A percentile compares a stretch with the other conserved stretches of the same genome.
phyloP scores from a whole-genome alignment of 2,797 vertebrate genomes.

The Chaetodon trifasciatus region DNA sequence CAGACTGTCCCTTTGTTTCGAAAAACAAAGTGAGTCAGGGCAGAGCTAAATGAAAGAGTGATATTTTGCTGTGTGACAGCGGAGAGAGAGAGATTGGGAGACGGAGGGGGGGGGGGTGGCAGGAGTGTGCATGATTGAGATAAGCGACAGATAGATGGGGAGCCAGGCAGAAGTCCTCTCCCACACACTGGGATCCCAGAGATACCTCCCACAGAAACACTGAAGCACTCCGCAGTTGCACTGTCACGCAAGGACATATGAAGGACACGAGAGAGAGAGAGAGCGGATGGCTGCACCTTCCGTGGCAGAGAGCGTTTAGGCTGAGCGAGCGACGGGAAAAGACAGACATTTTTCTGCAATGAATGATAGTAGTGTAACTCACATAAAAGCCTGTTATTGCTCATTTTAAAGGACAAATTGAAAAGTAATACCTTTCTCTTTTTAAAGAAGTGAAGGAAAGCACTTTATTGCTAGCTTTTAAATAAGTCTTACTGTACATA shows the following conservation, averaged over 20 bases:
- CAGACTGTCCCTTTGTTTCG: constrained; percentile 75
- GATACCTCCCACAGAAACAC: constrained; percentile 71
- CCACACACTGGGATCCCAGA: constrained; percentile 72
- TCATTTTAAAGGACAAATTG: constrained; percentile 47
- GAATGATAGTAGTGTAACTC: constrained; percentile 27
- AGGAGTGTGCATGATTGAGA: constrained; percentile 79
- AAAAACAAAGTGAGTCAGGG: constrained; percentile 70
- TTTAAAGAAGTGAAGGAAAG: constrained; percentile 27
- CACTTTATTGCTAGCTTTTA: constrained; percentile 24
- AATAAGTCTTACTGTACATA: constrained; percentile 10
- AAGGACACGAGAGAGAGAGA: constrained; percentile 75
- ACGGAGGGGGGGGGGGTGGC: constrained; percentile 68
- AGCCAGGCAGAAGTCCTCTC: constrained; percentile 71
- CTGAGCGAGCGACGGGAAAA: constrained; percentile 4
- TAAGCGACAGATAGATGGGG: constrained; percentile 75
- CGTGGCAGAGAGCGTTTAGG: constrained; percentile 32
- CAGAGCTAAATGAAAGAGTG: constrained; percentile 67
- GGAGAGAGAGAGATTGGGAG: constrained; percentile 57
- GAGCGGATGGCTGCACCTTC: constrained; percentile 37
- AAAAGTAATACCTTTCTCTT: constrained; percentile 40
- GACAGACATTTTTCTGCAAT: constrained; percentile 16
- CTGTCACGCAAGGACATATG: constrained; percentile 81
- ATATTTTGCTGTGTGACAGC: constrained; percentile 62
- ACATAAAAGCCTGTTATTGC: constrained; percentile 25
- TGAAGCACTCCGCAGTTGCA: constrained; percentile 68